Evolutionary conservation across 2,888 invertebrate species (phyloP).

Genomic region (Notodonta dromedarius): DNA sequence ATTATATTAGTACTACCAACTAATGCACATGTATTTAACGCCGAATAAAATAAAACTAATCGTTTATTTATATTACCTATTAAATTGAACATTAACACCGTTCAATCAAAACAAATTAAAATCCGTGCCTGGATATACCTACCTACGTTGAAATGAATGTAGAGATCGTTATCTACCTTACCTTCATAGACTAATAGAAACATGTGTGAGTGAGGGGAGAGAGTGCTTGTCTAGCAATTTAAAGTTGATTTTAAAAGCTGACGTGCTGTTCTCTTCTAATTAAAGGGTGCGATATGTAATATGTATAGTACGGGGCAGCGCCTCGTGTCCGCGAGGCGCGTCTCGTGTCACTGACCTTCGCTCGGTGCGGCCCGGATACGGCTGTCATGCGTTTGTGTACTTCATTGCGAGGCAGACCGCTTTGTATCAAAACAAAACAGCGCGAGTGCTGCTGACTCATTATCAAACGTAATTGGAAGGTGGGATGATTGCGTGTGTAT

Average conservation of each 20-base stretch:
- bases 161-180: too few relatives aligned
- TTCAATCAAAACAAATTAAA: too few relatives aligned
- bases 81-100: not conserved
- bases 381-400: constrained; percentile 52
- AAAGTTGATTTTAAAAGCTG: constrained; percentile 13
- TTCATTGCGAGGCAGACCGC: constrained; percentile 57
- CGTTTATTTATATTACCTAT: not conserved
- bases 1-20: too few relatives aligned
- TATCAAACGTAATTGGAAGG: constrained; percentile 21
- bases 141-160: too few relatives aligned
- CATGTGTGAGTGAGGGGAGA: too few relatives aligned
- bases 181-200: too few relatives aligned
- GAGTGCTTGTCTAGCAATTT: too few relatives aligned
- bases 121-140: too few relatives aligned
- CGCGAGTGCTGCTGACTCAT: constrained; percentile 33
- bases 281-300: constrained; percentile 37
- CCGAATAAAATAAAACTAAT: too few relatives aligned
- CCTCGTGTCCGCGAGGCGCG: constrained; percentile 30
- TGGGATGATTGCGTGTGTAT: not conserved
- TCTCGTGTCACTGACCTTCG: constrained; percentile 74
- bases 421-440: constrained; percentile 56
- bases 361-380: constrained; percentile 63
- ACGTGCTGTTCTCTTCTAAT: constrained; percentile 54
- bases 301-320: constrained; percentile 53
- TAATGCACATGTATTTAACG: too few relatives aligned